Base-by-base conservation (phyloP, 2,113 vertebrate species). In the Nibea coibor region DNA sequence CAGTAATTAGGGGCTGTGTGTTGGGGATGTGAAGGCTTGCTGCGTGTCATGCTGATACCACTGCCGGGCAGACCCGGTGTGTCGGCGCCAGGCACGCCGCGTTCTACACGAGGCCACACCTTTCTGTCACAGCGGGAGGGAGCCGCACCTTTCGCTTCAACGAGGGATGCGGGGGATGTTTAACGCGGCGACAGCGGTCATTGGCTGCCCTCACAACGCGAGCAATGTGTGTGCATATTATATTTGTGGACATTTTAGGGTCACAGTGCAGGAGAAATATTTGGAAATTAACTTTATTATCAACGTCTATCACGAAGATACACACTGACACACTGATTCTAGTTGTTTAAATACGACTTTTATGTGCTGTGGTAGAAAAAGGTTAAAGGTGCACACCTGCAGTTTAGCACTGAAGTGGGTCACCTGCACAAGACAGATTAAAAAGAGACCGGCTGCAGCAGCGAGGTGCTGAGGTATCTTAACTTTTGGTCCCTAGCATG, bases 1-100 rank as follows among this genome's bases (percentile, higher is more conserved):
- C 86, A 19, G 86, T 91, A 90, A 93, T 91, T 92, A 93, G 88
- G 57, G 78, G 83, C 64, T 78, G 82, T 58, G 82, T 85, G 88
- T 80, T 28, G 74, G 83, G 80, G 83, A 78, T 83, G 87, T 84
- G 88, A 82, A 77, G 75, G 79, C 85, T 87, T 2, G 80, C 85
- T 39, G 82, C 62, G 20, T 75, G 87, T 85, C 82, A 10, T 45
- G 89, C 87, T 87, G 90, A 81, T 83, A 74, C 87, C 82, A 73
- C 87, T 26, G 79, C 58, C 47, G 81, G 83, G 80, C 57, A 16
- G 75, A 51, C 75, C 24, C 1, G 72, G 83, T 8, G 74, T 56
- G 88, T 56, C 22, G 10, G 70, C 72, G 31, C 65, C 69, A 22
- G 83, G 82, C 81, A 4, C 28, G 0, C 28, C 4, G 72, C 73